Evolutionary conservation across 1,140 invertebrate species (phyloP), one percentile per base, ranked within the genome.

Genomic region (Drosophila teissieri): DNA sequence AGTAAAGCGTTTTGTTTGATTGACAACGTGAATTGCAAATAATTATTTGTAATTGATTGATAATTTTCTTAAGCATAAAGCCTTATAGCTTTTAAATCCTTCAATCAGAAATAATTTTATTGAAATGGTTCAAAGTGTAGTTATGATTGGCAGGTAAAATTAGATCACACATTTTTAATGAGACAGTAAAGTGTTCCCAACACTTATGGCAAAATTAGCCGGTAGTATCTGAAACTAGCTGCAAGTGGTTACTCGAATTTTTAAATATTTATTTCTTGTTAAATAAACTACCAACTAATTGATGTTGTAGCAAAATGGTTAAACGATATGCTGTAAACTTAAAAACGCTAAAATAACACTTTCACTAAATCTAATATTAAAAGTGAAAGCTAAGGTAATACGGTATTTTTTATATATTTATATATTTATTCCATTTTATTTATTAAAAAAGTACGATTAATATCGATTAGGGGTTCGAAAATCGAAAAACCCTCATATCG

Each of bases 11-110:
- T 27, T 31, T 7, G 5, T 34, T 65, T 81, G 83, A 85, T 82
- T 85, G 82, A 78, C 82, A 86, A 54, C 36, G 69, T 56, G 42
- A 85, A 72, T 78, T 56, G 74, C n/a, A n/a, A n/a, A n/a, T n/a
- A n/a, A n/a, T n/a, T n/a, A n/a, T n/a, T n/a, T n/a, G n/a, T n/a
- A n/a, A 45, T 45, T 19, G 17, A 1, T 4, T 17, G 4, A 45
- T 19, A 45, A 19, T 45, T 45, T 45, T 10, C 19, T 2, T 2
- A 4, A 14, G 37, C 37, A 36, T 3, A 36, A 36, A 36, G 34
- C 34, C 11, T 0, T 11, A 36, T 0, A 39, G 37, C 14, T 14
- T 14, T 4, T 37, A 37, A 14, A 44, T 8, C 15, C 15, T 10
- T 10, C 11, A 44, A 10, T 11, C 15, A 49, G n/a, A 49, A 49